phyloP scores from a whole-genome alignment of 1,140 invertebrate genomes.

The Maniola jurtina region DNA sequence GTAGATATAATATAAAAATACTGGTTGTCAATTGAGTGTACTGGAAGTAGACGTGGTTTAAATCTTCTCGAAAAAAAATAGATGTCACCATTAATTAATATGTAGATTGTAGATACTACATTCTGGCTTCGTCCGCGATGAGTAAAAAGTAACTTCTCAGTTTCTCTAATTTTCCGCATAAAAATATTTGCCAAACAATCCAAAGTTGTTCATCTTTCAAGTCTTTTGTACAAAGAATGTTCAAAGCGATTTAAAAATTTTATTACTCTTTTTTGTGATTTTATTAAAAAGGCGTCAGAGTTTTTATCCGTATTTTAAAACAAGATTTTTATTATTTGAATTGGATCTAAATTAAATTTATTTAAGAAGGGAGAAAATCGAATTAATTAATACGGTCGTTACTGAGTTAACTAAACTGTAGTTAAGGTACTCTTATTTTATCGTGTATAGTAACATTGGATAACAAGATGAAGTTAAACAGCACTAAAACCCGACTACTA shows the following conservation, averaged over 20 bases:
- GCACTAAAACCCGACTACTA: too few relatives aligned
- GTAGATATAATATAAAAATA: too few relatives aligned
- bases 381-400: background rate
- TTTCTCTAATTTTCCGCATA: background rate
- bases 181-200: conserved; percentile 7
- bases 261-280: background rate
- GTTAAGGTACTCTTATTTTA: too few relatives aligned
- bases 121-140: background rate
- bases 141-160: background rate
- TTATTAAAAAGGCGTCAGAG: background rate
- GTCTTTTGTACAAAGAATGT: conserved; percentile 5
- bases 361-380: background rate
- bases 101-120: background rate
- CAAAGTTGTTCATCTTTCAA: conserved; percentile 5
- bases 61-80: background rate
- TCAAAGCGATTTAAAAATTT: conserved; percentile 7
- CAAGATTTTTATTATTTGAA: background rate
- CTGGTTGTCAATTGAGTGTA: too few relatives aligned
- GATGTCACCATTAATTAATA: background rate
- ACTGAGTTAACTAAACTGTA: too few relatives aligned
- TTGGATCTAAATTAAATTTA: background rate
- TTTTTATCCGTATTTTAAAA: background rate
- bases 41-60: too few relatives aligned
- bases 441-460: too few relatives aligned
- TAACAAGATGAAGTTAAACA: too few relatives aligned